phyloP scores from a whole-genome alignment of 2,797 vertebrate genomes.

The Poeciliopsis presidionis region DNA sequence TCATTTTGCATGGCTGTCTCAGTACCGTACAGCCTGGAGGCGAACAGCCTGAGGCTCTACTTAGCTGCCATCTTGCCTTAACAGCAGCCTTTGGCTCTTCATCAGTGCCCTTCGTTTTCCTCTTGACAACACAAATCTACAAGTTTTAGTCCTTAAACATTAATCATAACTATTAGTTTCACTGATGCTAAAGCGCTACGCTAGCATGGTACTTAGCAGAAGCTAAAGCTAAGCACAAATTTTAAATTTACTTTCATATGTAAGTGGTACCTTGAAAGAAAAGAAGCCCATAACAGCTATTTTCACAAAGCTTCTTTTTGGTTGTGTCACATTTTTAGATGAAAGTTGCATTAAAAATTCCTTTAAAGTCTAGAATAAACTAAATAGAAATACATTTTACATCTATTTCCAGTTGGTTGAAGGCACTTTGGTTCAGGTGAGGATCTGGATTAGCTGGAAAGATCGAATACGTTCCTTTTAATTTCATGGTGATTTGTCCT shows the following conservation, averaged over 20 bases:
- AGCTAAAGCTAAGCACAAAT: not conserved
- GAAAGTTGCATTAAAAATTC: not conserved
- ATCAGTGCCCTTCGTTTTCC: not conserved
- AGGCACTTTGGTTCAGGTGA: not conserved
- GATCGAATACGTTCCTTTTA: conserved; percentile 8
- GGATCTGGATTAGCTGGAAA: conserved; percentile 3
- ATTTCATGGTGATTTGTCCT: conserved; percentile 29
- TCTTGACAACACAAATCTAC: not conserved
- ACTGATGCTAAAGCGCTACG: no score
- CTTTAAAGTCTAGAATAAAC: not conserved
- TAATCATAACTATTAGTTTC: no score
- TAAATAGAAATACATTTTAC: not conserved
- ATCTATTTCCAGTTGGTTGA: not conserved
- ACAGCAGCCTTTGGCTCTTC: not conserved
- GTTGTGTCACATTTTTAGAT: not conserved
- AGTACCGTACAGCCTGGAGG: not conserved
- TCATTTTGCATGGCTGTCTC: not conserved
- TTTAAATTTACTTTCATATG: not conserved
- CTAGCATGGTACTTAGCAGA: not conserved
- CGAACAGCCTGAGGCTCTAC: not conserved
- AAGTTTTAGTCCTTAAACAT: not conserved
- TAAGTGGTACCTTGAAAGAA: not conserved
- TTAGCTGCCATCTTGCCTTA: not conserved
- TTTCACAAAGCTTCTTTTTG: not conserved
- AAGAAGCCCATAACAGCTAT: not conserved